phyloP scores from a whole-genome alignment of 2,797 vertebrate genomes.

The Hyperoplus lanceolatus region DNA sequence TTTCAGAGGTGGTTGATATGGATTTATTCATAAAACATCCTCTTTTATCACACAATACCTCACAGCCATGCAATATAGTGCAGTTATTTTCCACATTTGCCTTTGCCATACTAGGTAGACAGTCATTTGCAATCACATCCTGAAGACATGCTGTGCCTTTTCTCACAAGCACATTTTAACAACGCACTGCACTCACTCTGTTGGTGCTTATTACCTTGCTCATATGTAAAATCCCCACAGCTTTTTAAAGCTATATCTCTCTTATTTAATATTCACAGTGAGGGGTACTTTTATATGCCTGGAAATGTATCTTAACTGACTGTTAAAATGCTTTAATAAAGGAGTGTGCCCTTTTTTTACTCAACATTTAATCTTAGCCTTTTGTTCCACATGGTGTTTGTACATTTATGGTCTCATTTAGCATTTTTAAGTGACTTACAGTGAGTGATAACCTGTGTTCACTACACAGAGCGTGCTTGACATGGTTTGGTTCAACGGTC shows the following conservation, averaged over 20 bases:
- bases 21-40: constrained; percentile 72
- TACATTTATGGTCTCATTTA: not conserved
- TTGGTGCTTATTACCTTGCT: not conserved
- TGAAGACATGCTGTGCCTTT: not conserved
- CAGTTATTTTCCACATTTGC: constrained; percentile 47
- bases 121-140: constrained; percentile 12
- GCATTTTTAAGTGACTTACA: not conserved
- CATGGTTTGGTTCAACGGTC: not conserved
- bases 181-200: too few species aligned
- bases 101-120: constrained; percentile 38
- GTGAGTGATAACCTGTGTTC: not conserved
- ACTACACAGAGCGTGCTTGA: not conserved
- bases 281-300: not conserved
- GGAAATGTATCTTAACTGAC: not conserved
- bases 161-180: not conserved
- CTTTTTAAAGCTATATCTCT: constrained; percentile 27
- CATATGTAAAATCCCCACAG: not conserved
- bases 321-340: not conserved
- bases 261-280: constrained; percentile 26
- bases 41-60: constrained; percentile 40
- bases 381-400: not conserved
- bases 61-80: constrained; percentile 28
- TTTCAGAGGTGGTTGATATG: constrained; percentile 53
- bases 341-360: not conserved
- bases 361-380: constrained; percentile 17